These are phyloP conservation scores for Cryptocheilus praepositus DNA, from an alignment of 2,888 invertebrate genomes.

Conservation along the genomic window DNA sequence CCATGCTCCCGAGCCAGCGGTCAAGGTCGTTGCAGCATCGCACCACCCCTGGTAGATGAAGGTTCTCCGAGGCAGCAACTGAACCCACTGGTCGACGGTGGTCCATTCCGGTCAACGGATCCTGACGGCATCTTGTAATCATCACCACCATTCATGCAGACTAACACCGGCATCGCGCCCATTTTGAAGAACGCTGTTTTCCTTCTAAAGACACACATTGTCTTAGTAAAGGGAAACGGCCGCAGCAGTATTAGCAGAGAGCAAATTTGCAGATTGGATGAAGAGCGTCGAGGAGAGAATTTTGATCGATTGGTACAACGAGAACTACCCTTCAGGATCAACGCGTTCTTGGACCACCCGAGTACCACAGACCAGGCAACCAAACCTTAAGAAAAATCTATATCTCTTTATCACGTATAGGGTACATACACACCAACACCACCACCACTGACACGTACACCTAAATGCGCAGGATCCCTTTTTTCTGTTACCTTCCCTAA, in stretches of 20 bases:
- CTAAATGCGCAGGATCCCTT: slow-evolving; percentile 22
- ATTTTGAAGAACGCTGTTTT: not conserved
- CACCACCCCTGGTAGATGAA: slow-evolving; percentile 70
- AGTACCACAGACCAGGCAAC: slow-evolving; percentile 60
- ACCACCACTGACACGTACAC: slow-evolving; percentile 25
- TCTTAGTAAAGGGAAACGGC: slow-evolving; percentile 3
- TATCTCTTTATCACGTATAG: slow-evolving; percentile 35
- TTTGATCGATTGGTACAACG: not conserved
- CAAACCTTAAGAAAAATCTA: slow-evolving; percentile 46
- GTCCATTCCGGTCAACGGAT: slow-evolving; percentile 37
- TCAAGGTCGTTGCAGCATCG: slow-evolving; percentile 73
- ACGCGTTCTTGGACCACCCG: slow-evolving; percentile 44
- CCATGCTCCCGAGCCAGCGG: slow-evolving; percentile 76
- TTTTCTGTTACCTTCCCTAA: slow-evolving; percentile 16
- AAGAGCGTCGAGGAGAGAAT: not conserved
- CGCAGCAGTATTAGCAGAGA: no score
- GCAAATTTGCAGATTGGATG: not conserved
- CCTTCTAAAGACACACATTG: not conserved
- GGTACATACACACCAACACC: slow-evolving; percentile 31
- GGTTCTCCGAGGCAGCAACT: slow-evolving; percentile 31
- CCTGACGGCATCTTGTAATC: slow-evolving; percentile 20
- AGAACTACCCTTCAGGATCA: slow-evolving; percentile 24
- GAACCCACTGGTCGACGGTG: slow-evolving; percentile 58
- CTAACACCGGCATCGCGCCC: no score
- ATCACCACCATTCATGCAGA: slow-evolving; percentile 1